Base-by-base conservation (phyloP, 2,888 invertebrate genomes). In the Netelia melanura region DNA sequence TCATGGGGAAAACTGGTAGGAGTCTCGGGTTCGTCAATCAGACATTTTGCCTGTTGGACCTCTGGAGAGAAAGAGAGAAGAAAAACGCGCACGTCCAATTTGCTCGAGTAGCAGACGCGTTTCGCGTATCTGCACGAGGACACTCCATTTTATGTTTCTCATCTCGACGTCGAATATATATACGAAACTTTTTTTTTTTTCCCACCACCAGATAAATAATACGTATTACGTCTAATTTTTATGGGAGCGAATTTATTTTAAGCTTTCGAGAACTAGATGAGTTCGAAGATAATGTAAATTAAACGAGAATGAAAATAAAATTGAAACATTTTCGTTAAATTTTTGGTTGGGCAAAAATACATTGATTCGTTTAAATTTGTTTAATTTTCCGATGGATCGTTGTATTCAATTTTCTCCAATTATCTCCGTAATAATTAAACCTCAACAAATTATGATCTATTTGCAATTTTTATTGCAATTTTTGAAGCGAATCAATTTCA, bases 31-130 rank as follows among this genome's bases (percentile, higher is more conserved):
- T 5, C 30, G 30, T 30, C 30, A 30, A 30, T 30, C 56, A 58
- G 44, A 10, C 76, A 52, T 68, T 54, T 68, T 43, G 68, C 48
- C 68, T 44, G 56, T 81, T 75, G 64, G 14, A 61, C 44, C 52
- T 71, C 48, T 38, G 56, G 43, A 17, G 64, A 25, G 75, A 21
- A 30, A 74, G 61, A 3, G 23, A 21, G 58, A 43, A 72, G 54
- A 54, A 82, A 58, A 76, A 71, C 64, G 56, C 71, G 76, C 70
- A 72, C 67, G 72, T 72, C 67, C 67, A 67, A 78, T 83, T 78
- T 77, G 58, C 77, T 61, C 43, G 61, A 56, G 48, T 25, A 52
- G 11, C 58, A 58, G 44, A 77, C 62, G 61, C 77, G 30, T 71
- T 64, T 48, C 61, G 65, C 76, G 61, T 77, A 61, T 58, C 72